Conservation (phyloP, 2,888 invertebrate genomes). For the Spodoptera picta region DNA sequence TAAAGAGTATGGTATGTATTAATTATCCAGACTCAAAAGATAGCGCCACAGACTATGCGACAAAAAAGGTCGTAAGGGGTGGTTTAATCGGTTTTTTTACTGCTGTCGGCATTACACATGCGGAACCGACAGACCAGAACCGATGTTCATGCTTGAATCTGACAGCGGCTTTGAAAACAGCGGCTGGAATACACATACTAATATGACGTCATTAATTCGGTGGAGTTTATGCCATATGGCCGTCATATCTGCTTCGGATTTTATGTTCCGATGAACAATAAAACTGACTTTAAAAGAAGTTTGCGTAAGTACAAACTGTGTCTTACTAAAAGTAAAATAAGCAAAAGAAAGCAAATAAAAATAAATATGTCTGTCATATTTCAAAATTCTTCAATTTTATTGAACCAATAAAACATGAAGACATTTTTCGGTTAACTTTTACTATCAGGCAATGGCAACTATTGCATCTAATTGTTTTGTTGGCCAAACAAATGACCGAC, state of each 20-base stretch:
- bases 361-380: no score
- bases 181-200: slow-evolving; percentile 18
- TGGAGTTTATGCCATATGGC: slow-evolving; percentile 3
- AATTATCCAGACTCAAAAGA: slow-evolving; percentile 74
- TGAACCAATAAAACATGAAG: no score
- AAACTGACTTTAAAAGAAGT: not conserved
- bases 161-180: slow-evolving; percentile 39
- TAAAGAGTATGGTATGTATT: slow-evolving; percentile 47
- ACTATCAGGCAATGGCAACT: not conserved
- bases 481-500: slow-evolving; percentile 15
- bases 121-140: slow-evolving; percentile 79
- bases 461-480: slow-evolving; percentile 12
- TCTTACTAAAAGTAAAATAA: no score
- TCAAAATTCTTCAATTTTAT: no score
- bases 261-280: not conserved
- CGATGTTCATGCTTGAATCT: slow-evolving; percentile 61
- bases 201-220: slow-evolving; percentile 22
- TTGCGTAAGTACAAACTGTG: no score
- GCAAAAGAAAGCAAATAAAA: no score
- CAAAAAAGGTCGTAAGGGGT: slow-evolving; percentile 73
- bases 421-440: not conserved
- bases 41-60: slow-evolving; percentile 72
- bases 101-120: slow-evolving; percentile 78
- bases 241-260: not conserved
- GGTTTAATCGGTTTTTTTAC: slow-evolving; percentile 73